These are phyloP conservation scores for Crenichthys baileyi DNA, from an alignment of 2,797 vertebrate species.

Conservation along the genomic window DNA sequence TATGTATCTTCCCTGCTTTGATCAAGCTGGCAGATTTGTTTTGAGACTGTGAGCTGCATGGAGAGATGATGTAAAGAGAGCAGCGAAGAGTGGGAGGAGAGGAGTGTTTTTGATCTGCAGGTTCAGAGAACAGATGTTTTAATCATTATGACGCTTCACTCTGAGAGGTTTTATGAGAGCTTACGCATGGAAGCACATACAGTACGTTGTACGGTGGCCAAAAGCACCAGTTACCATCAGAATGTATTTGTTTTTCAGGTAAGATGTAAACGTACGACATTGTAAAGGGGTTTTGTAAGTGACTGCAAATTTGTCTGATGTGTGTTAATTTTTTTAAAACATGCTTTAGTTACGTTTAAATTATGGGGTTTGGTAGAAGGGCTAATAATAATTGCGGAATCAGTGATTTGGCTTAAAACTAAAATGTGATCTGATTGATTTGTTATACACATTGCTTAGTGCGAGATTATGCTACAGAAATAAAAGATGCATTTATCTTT, in stretches of 20 bases:
- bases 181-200: background rate
- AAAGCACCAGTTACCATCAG: background rate
- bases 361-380: background rate
- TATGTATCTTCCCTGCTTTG: constrained; percentile 67
- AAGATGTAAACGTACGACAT: background rate
- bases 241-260: background rate
- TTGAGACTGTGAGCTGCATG: constrained; percentile 70
- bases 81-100: background rate
- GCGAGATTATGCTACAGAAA: background rate
- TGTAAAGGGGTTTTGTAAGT: background rate
- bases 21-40: constrained; percentile 55
- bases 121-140: background rate
- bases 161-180: background rate
- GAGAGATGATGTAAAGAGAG: constrained; percentile 37
- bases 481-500: background rate
- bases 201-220: background rate
- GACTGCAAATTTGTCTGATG: background rate
- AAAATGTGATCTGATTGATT: background rate
- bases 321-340: background rate
- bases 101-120: background rate
- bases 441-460: background rate
- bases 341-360: background rate
- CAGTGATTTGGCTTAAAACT: too few relatives aligned
- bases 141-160: background rate
- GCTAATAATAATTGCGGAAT: too few relatives aligned